Conservation (phyloP, 1,140 invertebrate genomes). For the Eupeodes corollae region DNA sequence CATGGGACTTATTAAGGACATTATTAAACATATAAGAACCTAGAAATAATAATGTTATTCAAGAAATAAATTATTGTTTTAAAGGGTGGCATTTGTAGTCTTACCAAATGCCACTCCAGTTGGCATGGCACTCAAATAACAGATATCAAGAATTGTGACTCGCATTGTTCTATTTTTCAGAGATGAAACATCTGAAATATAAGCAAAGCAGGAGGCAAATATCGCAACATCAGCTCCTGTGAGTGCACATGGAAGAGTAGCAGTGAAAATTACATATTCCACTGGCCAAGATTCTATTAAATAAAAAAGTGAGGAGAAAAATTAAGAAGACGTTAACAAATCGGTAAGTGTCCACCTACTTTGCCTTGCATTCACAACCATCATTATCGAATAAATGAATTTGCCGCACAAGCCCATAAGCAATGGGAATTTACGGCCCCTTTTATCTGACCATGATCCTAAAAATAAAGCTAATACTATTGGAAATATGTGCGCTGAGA, state of each 20-base stretch:
- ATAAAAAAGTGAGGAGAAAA: background rate
- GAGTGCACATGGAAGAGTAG: constrained; percentile 56
- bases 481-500: constrained; percentile 55
- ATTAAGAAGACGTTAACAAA: background rate
- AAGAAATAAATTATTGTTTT: constrained; percentile 32
- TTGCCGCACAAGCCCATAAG: constrained; percentile 58
- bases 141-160: constrained; percentile 58
- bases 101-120: constrained; percentile 55
- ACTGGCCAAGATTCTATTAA: constrained; percentile 49
- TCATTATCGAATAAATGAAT: constrained; percentile 58
- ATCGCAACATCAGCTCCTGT: constrained; percentile 64
- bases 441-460: constrained; percentile 62
- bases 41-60: constrained; percentile 24
- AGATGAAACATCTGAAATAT: constrained; percentile 58
- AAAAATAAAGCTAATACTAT: constrained; percentile 62
- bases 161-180: constrained; percentile 52
- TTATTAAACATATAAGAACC: constrained; percentile 46
- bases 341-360: too few species aligned
- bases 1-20: constrained; percentile 48
- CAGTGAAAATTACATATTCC: constrained; percentile 60
- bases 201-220: constrained; percentile 60
- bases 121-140: constrained; percentile 64
- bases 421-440: constrained; percentile 48
- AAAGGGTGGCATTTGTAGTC: constrained; percentile 10
- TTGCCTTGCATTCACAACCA: constrained; percentile 54